Percentiles rank a stretch among this genome's conserved stretches.
Conservation (phyloP, 2,888 invertebrate species). For the Hydraecia micacea region DNA sequence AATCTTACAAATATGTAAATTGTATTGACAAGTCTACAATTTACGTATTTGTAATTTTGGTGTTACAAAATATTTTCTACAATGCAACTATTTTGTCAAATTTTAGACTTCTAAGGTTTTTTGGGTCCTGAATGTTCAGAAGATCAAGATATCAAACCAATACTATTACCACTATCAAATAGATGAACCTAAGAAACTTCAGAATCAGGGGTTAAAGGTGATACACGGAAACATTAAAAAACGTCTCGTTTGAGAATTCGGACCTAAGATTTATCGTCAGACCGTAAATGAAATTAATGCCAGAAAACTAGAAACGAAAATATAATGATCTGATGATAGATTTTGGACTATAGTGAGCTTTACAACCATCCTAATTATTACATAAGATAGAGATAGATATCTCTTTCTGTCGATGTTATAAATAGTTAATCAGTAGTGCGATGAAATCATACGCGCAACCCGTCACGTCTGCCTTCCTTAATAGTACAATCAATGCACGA, state of each 20-base stretch:
- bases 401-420: constrained; percentile 19
- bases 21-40: no score
- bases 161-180: background rate
- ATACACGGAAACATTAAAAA: background rate
- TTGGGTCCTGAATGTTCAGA: background rate
- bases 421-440: constrained; percentile 25
- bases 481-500: constrained; percentile 55
- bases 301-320: background rate
- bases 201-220: background rate
- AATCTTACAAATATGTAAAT: background rate
- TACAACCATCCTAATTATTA: background rate
- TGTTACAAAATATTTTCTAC: background rate
- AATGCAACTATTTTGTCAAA: background rate
- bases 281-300: background rate
- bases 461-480: constrained; percentile 39
- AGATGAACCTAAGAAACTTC: background rate
- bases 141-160: no score
- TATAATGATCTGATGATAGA: constrained; percentile 13
- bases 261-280: constrained; percentile 4
- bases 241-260: constrained; percentile 10
- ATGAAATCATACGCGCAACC: background rate
- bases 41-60: background rate
- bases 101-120: background rate
- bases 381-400: constrained; percentile 17
- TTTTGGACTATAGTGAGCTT: constrained; percentile 11